Conservation (phyloP, 2,888 invertebrate genomes). For the Sinelater perroti region DNA sequence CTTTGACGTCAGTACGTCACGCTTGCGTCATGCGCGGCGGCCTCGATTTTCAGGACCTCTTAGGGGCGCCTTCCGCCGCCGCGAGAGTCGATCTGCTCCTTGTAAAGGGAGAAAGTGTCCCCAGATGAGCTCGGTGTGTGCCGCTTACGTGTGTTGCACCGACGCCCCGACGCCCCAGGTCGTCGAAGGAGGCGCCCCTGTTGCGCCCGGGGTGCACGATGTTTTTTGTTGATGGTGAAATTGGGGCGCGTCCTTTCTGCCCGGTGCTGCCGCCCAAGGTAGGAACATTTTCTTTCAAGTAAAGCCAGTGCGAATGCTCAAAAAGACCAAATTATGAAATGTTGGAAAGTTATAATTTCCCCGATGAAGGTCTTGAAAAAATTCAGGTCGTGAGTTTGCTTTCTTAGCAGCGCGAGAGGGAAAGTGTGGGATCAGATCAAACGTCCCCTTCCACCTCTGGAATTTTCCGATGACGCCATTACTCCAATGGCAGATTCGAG, state of each 20-base stretch:
- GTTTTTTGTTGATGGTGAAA: conserved; percentile 17
- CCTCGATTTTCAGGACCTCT: conserved; percentile 34
- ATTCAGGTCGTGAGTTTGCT: too few relatives aligned
- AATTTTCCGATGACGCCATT: conserved; percentile 6
- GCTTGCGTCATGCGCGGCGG: conserved; percentile 44
- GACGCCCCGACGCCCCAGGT: neutral
- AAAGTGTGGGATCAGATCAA: conserved; percentile 1
- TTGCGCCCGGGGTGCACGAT: conserved; percentile 12
- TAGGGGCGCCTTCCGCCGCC: conserved; percentile 8
- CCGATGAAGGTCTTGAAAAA: too few relatives aligned
- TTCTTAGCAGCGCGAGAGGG: neutral
- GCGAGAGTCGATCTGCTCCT: conserved; percentile 19
- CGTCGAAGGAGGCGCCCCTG: conserved; percentile 6
- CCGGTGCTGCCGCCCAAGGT: too few relatives aligned
- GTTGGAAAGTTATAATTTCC: too few relatives aligned
- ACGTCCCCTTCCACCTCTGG: conserved; percentile 7
- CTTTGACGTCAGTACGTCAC: conserved; percentile 50
- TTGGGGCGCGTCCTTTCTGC: too few relatives aligned
- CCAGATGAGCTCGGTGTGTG: too few relatives aligned
- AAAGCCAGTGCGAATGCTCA: too few relatives aligned
- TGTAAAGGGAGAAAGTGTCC: conserved; percentile 31
- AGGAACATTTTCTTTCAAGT: too few relatives aligned
- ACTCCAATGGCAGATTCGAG: neutral
- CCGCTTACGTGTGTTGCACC: too few relatives aligned
- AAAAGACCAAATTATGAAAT: too few relatives aligned